Evolutionary conservation across 2,797 vertebrate species (phyloP), one percentile per base, ranked within the genome.

Genomic region (Oophaga sylvatica): DNA sequence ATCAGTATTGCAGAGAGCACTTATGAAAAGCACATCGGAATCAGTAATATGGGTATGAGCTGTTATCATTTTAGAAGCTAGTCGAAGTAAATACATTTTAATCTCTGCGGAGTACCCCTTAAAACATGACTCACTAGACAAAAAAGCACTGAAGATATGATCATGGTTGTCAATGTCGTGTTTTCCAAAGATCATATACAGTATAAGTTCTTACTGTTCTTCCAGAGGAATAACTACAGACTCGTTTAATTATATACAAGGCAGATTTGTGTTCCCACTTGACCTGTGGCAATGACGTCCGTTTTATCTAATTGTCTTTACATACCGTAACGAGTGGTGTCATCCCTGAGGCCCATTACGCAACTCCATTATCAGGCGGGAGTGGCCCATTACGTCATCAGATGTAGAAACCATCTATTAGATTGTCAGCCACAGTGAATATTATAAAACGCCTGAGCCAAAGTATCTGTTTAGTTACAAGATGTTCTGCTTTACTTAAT

Each of bases 231-330:
- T 83, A 59, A 15, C 68, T 41, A 83, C 63, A 83, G n/a, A 82
- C 29, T 57, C 5, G 5, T 73, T 59, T 41, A 73, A 83, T 57
- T 5, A n/a, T 19, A 12, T 26, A 16, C 17, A 60, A 60, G n/a
- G 10, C 19, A n/a, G 8, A n/a, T 45, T 35, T 75, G 57, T 76
- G 41, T 29, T 65, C 45, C 53, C 16, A 53, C 70, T 53, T 65
- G 35, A 77, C 75, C 41, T 20, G 29, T 35, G 19, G 57, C 3
- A 17, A 48, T 26, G 57, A 41, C 83, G 59, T 85, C 73, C 57
- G 22, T 84, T 76, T 26, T 76, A 84, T 65, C 41, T 77, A 85
- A 85, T 85, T 77, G 59, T 57, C 77, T 65, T 84, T 29, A 59
- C 48, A 41, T 6, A 5, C 48, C 35, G 56, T 76, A 76, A 84